phyloP scores from a whole-genome alignment of 2,888 invertebrate species.

The Nudaria mundana region DNA sequence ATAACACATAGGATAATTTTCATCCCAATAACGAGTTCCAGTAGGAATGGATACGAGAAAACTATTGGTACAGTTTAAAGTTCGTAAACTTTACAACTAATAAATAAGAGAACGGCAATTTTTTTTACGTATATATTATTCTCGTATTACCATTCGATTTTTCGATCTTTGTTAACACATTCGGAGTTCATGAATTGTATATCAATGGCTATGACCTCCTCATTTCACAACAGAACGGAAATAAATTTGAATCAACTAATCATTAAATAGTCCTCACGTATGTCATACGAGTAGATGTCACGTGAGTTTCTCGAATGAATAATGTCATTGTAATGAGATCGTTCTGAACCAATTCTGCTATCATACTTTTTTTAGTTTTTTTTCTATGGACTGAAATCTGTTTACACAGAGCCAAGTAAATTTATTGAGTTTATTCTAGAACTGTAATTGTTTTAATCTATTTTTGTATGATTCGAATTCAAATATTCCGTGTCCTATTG shows the following conservation, averaged over 20 bases:
- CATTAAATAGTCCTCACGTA: constrained; percentile 2
- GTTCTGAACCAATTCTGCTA: background rate
- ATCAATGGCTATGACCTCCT: constrained; percentile 1
- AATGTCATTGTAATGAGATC: background rate
- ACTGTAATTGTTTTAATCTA: background rate
- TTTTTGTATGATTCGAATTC: background rate
- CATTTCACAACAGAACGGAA: background rate
- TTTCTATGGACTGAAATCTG: background rate
- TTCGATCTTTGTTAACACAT: background rate
- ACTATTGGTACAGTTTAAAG: too few species aligned
- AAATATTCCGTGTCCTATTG: too few species aligned
- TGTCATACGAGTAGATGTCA: background rate
- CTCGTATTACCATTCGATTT: background rate
- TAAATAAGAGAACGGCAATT: too few species aligned
- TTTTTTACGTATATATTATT: background rate
- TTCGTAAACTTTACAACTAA: background rate
- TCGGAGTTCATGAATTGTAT: constrained; percentile 3
- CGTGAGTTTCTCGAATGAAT: constrained; percentile 3
- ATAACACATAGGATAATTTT: too few species aligned
- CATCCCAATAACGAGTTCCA: too few species aligned
- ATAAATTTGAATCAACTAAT: background rate
- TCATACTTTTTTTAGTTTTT: too few species aligned
- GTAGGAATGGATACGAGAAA: too few species aligned
- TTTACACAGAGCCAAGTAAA: background rate
- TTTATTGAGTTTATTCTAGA: constrained; percentile 5